A percentile compares a stretch with the other conserved stretches of the same genome.
Conservation (phyloP, 2,797 vertebrate genomes). For the Anguilla pacifica region DNA sequence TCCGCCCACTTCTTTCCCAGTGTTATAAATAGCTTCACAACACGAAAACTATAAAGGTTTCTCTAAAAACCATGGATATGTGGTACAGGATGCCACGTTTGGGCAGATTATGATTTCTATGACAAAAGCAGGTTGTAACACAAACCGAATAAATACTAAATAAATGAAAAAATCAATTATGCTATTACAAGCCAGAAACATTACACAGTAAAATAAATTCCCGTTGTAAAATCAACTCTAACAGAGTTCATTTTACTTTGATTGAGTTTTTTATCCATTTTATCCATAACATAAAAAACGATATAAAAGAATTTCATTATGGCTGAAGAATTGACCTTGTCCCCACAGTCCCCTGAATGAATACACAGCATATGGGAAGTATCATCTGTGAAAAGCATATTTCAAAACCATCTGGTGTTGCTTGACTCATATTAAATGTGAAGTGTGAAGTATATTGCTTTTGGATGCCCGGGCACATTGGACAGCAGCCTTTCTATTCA, state of each 20-base stretch:
- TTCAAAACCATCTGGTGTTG: background rate
- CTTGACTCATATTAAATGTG: background rate
- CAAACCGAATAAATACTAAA: background rate
- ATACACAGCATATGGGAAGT: background rate
- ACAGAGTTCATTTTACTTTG: too few relatives aligned
- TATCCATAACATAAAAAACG: too few relatives aligned
- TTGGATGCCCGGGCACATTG: background rate
- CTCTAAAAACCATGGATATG: background rate
- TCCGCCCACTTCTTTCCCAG: background rate
- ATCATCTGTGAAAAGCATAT: background rate
- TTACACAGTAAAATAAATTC: background rate
- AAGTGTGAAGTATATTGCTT: background rate
- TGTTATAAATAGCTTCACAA: background rate
- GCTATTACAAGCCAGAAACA: background rate
- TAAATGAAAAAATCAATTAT: background rate
- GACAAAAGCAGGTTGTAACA: background rate
- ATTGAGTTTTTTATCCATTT: too few relatives aligned
- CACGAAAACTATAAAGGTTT: background rate
- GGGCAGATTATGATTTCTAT: background rate
- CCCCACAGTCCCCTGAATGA: background rate
- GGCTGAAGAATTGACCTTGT: too few relatives aligned
- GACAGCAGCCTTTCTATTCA: background rate
- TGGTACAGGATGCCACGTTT: background rate
- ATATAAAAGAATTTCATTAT: too few relatives aligned
- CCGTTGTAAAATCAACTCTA: too few relatives aligned